These are phyloP conservation scores for Ectropis grisescens DNA, from an alignment of 1,140 invertebrate species.

Conservation along the genomic window DNA sequence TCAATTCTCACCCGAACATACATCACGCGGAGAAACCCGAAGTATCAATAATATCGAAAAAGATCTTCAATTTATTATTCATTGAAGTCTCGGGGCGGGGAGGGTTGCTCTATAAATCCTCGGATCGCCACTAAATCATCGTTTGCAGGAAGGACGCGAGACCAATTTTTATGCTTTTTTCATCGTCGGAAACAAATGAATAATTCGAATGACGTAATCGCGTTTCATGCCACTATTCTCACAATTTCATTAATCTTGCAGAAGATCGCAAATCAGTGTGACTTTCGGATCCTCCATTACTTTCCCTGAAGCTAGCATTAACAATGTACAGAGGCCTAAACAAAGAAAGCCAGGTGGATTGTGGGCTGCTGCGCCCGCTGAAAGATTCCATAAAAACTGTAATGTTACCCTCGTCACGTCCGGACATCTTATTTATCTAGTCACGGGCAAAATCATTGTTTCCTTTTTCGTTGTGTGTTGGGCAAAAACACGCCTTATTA, in stretches of 20 bases:
- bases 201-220: too few relatives aligned
- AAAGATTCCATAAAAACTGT: conserved; percentile 58
- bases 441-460: conserved; percentile 59
- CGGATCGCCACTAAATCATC: conserved; percentile 38
- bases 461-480: conserved; percentile 37
- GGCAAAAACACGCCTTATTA: conserved; percentile 53
- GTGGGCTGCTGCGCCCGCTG: conserved; percentile 26
- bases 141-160: conserved; percentile 27
- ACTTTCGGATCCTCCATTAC: conserved; percentile 8
- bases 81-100: conserved; percentile 34
- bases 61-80: conserved; percentile 54
- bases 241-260: too few relatives aligned
- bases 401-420: conserved; percentile 54
- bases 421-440: conserved; percentile 64
- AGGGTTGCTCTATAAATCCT: conserved; percentile 30
- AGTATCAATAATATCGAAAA: conserved; percentile 50
- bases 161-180: conserved; percentile 31
- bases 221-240: not conserved
- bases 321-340: conserved; percentile 38
- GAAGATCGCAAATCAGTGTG: conserved; percentile 6
- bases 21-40: conserved; percentile 38
- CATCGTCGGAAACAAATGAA: conserved; percentile 22
- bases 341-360: conserved; percentile 45
- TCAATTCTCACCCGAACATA: conserved; percentile 49
- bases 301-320: conserved; percentile 24